These are phyloP conservation scores for Idaea biselata DNA, from an alignment of 2,888 invertebrate genomes.

Conservation along the genomic window DNA sequence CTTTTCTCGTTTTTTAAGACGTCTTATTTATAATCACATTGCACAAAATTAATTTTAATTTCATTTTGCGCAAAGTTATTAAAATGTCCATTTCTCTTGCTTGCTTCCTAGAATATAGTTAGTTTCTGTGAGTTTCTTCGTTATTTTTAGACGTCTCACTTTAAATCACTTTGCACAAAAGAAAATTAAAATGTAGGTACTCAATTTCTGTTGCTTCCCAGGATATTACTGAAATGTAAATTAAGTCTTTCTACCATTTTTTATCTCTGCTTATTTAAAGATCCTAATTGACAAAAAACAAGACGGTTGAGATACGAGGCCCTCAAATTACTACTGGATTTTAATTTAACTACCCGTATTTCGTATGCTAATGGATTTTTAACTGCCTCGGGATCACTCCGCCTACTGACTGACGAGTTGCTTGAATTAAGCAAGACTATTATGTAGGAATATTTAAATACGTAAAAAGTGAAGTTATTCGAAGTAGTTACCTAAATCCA, in stretches of 20 bases:
- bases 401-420: not conserved
- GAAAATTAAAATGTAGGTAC: too few species aligned
- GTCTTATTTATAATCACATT: too few species aligned
- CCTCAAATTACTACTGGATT: not conserved
- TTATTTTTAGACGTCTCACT: too few species aligned
- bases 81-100: too few species aligned
- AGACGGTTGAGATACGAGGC: not conserved
- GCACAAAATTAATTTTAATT: too few species aligned
- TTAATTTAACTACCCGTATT: not conserved
- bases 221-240: not conserved
- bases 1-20: too few species aligned
- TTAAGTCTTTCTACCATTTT: not conserved
- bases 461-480: not conserved
- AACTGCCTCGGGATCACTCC: not conserved
- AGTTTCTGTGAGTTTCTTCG: too few species aligned
- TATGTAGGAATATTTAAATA: not conserved
- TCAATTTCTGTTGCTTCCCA: too few species aligned
- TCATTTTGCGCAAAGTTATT: too few species aligned
- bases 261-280: not conserved
- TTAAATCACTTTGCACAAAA: too few species aligned
- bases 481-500: too few species aligned
- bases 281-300: not conserved
- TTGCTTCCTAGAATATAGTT: too few species aligned
- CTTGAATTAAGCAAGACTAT: not conserved
- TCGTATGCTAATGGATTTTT: conserved; percentile 1